Evolutionary conservation across 2,797 vertebrate genomes (phyloP), one percentile per base, ranked within the genome.

Genomic region (Sebastes iracundus): DNA sequence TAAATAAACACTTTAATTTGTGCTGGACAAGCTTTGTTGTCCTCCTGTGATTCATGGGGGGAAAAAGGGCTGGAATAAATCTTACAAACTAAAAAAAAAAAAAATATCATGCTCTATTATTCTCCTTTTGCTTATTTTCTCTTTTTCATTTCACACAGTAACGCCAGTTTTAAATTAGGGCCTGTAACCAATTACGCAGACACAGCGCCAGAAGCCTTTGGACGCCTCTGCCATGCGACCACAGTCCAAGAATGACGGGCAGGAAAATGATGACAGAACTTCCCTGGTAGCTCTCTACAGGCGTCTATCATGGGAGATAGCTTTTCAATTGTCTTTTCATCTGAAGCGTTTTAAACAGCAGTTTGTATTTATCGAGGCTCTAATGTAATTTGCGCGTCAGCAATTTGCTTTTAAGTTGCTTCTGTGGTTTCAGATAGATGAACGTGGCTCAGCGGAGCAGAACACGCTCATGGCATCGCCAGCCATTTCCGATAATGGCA

Each of bases 161-260:
- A 79, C 49, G 2, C 14, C 59, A 62, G 35, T 68, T 88, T 80
- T 68, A 71, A 85, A 70, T 82, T 52, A n/a, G 18, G 13, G 69
- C 33, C 88, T 90, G 86, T 83, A 75, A 82, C 52, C 81, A 80
- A 86, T 92, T 90, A 90, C 64, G 28, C 46, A 49, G 68, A 86
- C 62, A 30, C 22, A 4, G 60, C 80, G 83, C 88, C 89, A 88
- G 75, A 87, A 70, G 35, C 68, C 65, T 86, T 77, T 84, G 61
- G 78, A 72, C 14, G n/a, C 81, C 73, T 73, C 49, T 42, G 28
- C 72, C 67, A 77, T 82, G 52, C 75, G 81, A 79, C 76, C 78
- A n/a, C 72, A 74, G 68, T 74, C 66, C 69, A 64, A 58, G 61
- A 78, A 81, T 85, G 82, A 60, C 74, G 66, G 56, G 61, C 79